Evolutionary conservation across 2,797 vertebrate species (phyloP).

Genomic region (Sebastes wilsoni): DNA sequence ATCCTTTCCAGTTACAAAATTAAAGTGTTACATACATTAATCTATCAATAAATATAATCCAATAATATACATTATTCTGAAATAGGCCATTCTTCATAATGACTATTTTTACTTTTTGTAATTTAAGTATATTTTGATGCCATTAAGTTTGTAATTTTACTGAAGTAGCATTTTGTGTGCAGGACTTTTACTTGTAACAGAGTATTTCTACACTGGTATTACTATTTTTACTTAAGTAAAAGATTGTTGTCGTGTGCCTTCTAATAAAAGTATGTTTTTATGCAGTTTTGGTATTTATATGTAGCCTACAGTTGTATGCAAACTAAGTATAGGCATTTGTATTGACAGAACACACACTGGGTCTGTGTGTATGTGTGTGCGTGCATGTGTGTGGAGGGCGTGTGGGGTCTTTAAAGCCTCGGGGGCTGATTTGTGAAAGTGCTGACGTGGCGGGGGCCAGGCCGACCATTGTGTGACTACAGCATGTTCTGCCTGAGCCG

Average conservation of each 20-base stretch:
- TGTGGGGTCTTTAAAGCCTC: background rate
- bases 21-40: background rate
- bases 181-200: background rate
- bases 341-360: background rate
- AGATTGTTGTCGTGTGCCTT: background rate
- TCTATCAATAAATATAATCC: background rate
- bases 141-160: background rate
- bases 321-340: background rate
- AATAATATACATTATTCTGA: background rate
- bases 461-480: conserved; percentile 22
- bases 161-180: background rate
- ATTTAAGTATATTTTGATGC: background rate
- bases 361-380: background rate
- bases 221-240: background rate
- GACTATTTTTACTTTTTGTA: background rate
- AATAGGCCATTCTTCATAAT: background rate
- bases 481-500: conserved; percentile 15
- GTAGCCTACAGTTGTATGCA: background rate
- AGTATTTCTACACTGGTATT: background rate
- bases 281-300: background rate
- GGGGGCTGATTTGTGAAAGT: conserved; percentile 47
- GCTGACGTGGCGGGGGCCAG: conserved; percentile 58
- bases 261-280: background rate
- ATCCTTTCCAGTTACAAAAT: background rate
- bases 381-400: background rate